These are phyloP conservation scores for Boulengeromyrus knoepffleri DNA, from an alignment of 2,113 vertebrate species.

Conservation along the genomic window DNA sequence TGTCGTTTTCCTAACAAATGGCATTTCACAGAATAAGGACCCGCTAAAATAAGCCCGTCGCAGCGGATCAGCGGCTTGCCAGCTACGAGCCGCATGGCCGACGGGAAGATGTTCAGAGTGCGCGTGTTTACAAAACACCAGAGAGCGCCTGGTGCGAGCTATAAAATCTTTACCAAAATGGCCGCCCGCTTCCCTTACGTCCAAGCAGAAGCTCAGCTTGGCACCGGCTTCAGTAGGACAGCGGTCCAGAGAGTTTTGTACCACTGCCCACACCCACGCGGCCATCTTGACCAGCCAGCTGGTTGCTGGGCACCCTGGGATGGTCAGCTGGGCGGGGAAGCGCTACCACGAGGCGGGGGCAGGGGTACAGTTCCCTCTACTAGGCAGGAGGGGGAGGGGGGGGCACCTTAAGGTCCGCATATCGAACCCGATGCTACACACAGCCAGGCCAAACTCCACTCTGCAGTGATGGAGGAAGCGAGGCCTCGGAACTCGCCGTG, in stretches of 20 bases:
- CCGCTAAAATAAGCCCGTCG: neutral
- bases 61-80: neutral
- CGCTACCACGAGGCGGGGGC: conserved; percentile 22
- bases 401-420: neutral
- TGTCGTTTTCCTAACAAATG: neutral
- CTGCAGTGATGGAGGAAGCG: neutral
- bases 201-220: conserved; percentile 41
- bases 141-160: neutral
- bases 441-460: no score
- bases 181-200: neutral
- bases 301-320: neutral
- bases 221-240: conserved; percentile 18
- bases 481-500: neutral
- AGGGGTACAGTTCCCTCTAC: conserved; percentile 23
- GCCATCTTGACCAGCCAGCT: conserved; percentile 34
- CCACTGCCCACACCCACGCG: conserved; percentile 32
- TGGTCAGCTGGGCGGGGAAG: neutral
- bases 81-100: neutral
- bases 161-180: neutral
- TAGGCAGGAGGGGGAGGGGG: neutral
- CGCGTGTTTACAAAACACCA: neutral
- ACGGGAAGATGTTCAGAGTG: neutral
- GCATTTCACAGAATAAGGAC: conserved; percentile 6
- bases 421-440: neutral
- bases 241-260: conserved; percentile 28